Evolutionary conservation across 64 coral and sea anemone genomes (phyloP).

Genomic region (Montipora sp.): DNA sequence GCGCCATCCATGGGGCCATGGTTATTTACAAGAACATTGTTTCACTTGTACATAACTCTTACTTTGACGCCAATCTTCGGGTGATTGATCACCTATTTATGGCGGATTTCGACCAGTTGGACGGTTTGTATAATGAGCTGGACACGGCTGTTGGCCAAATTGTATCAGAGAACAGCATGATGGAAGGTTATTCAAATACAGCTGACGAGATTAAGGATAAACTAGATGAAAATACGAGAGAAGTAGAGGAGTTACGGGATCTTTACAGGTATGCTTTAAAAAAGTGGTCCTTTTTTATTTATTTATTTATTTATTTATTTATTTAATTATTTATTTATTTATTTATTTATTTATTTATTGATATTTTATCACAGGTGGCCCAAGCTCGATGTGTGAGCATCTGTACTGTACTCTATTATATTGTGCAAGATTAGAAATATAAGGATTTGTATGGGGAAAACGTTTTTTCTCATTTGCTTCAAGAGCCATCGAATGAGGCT

Average conservation of each 20-base stretch:
- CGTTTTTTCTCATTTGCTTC: too few relatives aligned
- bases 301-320: too few relatives aligned
- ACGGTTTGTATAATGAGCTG: constrained; percentile 50
- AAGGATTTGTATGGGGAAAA: too few relatives aligned
- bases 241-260: constrained; percentile 65
- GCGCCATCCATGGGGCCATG: constrained; percentile 65
- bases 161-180: constrained; percentile 77
- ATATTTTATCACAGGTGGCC: too few relatives aligned
- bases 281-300: too few relatives aligned
- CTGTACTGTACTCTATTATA: too few relatives aligned
- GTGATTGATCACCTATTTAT: constrained; percentile 64
- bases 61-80: not conserved
- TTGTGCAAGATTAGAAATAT: too few relatives aligned
- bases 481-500: too few relatives aligned
- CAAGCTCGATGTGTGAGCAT: too few relatives aligned
- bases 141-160: constrained; percentile 54
- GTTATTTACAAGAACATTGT: constrained; percentile 71
- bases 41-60: constrained; percentile 33
- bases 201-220: constrained; percentile 74
- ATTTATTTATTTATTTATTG: too few relatives aligned
- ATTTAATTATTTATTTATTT: too few relatives aligned
- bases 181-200: constrained; percentile 85
- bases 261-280: constrained; percentile 49
- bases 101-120: constrained; percentile 52
- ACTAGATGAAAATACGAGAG: constrained; percentile 57